A percentile compares a stretch with the other conserved stretches of the same genome.
These are phyloP conservation scores for Cyanistes caeruleus DNA, from an alignment of 2,113 vertebrate species.

Conservation along the genomic window DNA sequence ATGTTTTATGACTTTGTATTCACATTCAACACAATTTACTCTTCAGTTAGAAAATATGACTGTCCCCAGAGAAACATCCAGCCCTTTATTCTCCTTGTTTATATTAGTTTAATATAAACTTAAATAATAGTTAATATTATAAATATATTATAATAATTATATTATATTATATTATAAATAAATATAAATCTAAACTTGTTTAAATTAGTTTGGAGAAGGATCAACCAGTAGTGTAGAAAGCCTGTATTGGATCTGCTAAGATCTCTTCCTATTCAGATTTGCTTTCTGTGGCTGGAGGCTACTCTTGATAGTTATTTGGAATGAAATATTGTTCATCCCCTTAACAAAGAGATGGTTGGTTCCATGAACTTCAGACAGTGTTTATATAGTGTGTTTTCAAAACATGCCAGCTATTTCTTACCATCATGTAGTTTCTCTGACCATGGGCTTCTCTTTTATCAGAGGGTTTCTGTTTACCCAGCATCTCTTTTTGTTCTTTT, in stretches of 20 bases:
- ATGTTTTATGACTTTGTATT: slow-evolving; percentile 45
- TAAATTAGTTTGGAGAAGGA: slow-evolving; percentile 66
- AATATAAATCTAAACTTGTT: too few relatives aligned
- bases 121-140: too few relatives aligned
- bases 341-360: slow-evolving; percentile 22
- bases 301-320: slow-evolving; percentile 61
- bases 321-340: slow-evolving; percentile 63
- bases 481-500: background rate
- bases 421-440: background rate
- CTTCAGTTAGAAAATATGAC: slow-evolving; percentile 60
- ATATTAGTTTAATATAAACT: background rate
- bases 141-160: too few relatives aligned
- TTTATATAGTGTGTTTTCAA: slow-evolving; percentile 16
- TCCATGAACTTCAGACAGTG: slow-evolving; percentile 9
- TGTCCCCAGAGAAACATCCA: slow-evolving; percentile 47
- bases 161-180: too few relatives aligned
- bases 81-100: slow-evolving; percentile 69
- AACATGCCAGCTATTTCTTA: slow-evolving; percentile 37
- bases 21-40: slow-evolving; percentile 52
- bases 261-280: slow-evolving; percentile 59
- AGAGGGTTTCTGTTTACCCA: background rate
- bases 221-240: slow-evolving; percentile 31
- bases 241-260: slow-evolving; percentile 64
- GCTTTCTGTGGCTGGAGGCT: slow-evolving; percentile 67
- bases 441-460: background rate